Conservation (phyloP, 2,113 vertebrate genomes). For the Hippocampus comes region DNA sequence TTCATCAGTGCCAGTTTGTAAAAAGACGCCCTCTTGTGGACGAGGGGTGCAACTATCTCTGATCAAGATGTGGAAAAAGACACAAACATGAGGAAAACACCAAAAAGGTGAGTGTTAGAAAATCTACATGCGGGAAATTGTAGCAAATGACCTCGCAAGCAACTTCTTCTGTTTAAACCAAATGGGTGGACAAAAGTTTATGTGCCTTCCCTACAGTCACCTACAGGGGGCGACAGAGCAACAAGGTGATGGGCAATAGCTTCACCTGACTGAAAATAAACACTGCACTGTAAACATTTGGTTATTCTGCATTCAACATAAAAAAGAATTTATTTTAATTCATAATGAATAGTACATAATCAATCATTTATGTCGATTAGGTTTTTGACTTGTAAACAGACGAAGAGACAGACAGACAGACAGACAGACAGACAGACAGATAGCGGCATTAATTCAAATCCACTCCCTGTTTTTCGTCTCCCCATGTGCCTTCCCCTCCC, state of each 20-base stretch:
- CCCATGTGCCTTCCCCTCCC: slow-evolving; percentile 11
- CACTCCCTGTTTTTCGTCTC: neutral
- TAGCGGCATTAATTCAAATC: neutral
- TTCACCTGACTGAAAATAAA: neutral
- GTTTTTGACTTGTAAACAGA: neutral
- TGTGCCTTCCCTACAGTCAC: slow-evolving; percentile 27
- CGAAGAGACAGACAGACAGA: neutral
- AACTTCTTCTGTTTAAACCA: neutral
- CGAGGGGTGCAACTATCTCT: neutral
- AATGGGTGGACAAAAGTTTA: neutral
- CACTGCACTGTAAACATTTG: neutral
- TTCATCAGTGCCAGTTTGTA: neutral
- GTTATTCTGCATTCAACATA: neutral
- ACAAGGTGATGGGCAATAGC: neutral
- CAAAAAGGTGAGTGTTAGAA: neutral
- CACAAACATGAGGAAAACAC: neutral
- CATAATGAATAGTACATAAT: neutral
- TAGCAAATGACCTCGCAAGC: neutral
- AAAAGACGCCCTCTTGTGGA: slow-evolving; percentile 4
- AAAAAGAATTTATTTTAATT: neutral
- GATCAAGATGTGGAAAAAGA: neutral
- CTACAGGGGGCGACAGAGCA: slow-evolving; percentile 54
- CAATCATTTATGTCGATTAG: neutral
- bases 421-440: neutral
- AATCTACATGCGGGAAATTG: neutral